Evolutionary conservation across 2,797 vertebrate genomes (phyloP).

Genomic region (Propithecus perrieri): DNA sequence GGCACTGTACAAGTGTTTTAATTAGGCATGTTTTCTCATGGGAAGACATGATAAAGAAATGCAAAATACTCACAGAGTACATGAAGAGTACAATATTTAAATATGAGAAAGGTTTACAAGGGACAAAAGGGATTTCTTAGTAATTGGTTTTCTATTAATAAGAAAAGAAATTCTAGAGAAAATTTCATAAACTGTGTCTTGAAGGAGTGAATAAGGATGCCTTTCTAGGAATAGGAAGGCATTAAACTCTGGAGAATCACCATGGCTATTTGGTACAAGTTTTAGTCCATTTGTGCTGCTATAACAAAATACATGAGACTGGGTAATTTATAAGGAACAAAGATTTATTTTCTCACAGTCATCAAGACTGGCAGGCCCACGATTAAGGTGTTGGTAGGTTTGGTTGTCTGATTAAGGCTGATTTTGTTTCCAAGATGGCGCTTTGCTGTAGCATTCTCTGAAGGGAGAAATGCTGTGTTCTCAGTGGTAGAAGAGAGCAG

Average conservation of each 20-base stretch:
- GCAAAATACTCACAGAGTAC: slow-evolving; percentile 39
- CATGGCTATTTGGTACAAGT: not conserved
- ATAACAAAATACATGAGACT: not conserved
- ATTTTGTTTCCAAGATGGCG: not conserved
- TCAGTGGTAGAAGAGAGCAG: not conserved
- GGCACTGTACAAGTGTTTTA: slow-evolving; percentile 54
- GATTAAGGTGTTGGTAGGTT: not conserved
- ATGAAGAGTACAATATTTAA: slow-evolving; percentile 25
- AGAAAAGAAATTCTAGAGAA: slow-evolving; percentile 43
- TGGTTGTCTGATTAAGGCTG: not conserved
- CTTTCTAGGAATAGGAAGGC: not conserved
- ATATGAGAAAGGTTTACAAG: slow-evolving; percentile 53
- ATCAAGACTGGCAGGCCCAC: not conserved
- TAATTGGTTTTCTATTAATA: slow-evolving; percentile 64
- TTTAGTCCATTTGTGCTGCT: not conserved
- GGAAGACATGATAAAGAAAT: slow-evolving; percentile 58
- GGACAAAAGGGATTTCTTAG: slow-evolving; percentile 52
- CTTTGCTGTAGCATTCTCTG: not conserved
- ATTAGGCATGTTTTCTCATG: slow-evolving; percentile 60
- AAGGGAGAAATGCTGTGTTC: not conserved
- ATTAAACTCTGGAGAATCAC: slow-evolving; percentile 4
- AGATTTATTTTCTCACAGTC: not conserved
- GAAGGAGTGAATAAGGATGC: not conserved
- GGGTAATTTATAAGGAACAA: not conserved
- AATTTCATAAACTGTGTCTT: not conserved